Conservation (phyloP, 2,888 invertebrate species). For the Dexiosoma caninum region DNA sequence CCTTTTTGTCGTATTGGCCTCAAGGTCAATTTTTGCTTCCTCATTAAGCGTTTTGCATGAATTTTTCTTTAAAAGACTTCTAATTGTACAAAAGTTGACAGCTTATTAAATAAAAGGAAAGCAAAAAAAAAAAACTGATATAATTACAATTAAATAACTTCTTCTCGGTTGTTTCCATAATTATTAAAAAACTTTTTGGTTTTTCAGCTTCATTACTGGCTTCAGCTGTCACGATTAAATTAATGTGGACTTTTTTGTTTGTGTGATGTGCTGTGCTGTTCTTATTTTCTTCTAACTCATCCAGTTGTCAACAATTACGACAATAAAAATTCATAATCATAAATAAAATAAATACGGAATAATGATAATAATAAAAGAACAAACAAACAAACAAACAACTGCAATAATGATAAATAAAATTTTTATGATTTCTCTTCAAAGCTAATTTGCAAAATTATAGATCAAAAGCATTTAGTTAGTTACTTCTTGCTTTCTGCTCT, state of each 20-base stretch:
- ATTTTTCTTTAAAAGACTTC: neutral
- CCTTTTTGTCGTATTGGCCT: no score
- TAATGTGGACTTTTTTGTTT: conserved; percentile 28
- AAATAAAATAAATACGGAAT: neutral
- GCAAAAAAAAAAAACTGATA: neutral
- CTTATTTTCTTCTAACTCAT: conserved; percentile 5
- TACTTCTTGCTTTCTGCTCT: neutral
- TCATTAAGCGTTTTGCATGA: neutral
- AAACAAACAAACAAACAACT: conserved; percentile 26
- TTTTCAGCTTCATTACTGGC: neutral
- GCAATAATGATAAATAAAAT: conserved; percentile 51
- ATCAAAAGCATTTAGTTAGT: conserved; percentile 54
- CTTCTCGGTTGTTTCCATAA: neutral
- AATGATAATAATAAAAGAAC: conserved; percentile 2
- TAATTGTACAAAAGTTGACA: neutral
- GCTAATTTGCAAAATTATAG: conserved; percentile 63
- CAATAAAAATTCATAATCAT: conserved; percentile 15
- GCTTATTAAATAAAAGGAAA: neutral
- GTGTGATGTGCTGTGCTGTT: no score
- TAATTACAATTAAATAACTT: neutral
- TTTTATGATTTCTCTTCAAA: conserved; percentile 56
- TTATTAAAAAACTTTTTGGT: neutral
- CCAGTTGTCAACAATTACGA: conserved; percentile 23
- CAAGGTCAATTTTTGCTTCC: neutral
- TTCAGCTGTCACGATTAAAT: conserved; percentile 30